These are phyloP conservation scores for Listronotus bonariensis DNA, from an alignment of 1,140 invertebrate species.

Conservation along the genomic window DNA sequence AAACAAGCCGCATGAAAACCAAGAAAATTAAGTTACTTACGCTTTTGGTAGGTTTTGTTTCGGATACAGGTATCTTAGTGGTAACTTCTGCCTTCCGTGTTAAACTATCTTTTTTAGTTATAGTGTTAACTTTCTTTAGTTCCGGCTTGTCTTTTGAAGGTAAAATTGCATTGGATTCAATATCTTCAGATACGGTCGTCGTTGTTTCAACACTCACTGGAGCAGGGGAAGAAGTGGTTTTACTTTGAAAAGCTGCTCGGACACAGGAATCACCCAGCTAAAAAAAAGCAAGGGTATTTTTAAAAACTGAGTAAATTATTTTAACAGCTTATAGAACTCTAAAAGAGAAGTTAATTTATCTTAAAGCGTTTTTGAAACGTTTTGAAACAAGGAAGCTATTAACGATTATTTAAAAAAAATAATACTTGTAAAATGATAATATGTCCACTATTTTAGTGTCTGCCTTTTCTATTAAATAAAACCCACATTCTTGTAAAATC, in stretches of 20 bases:
- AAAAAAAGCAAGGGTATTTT: conserved; percentile 2
- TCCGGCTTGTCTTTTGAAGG: not conserved
- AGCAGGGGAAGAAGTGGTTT: conserved; percentile 47
- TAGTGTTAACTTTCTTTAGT: conserved; percentile 2
- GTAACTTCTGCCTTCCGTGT: conserved; percentile 1
- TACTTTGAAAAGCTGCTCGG: conserved; percentile 52
- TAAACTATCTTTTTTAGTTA: conserved; percentile 1
- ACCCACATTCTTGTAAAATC: no score
- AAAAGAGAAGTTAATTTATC: not conserved
- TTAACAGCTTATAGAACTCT: no score
- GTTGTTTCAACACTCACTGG: conserved; percentile 28
- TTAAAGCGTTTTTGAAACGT: no score
- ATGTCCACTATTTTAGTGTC: no score
- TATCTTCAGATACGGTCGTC: conserved; percentile 12
- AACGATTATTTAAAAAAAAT: no score
- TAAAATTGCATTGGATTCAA: conserved; percentile 23
- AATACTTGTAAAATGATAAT: no score
- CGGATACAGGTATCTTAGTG: not conserved
- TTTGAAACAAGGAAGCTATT: no score
- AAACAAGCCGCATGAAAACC: no score
- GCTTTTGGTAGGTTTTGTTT: not conserved
- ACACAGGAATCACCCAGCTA: conserved; percentile 64
- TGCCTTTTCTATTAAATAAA: no score
- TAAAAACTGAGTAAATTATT: not conserved
- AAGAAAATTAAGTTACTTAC: not conserved